Percentiles rank a stretch among this genome's conserved stretches.
Evolutionary conservation across 92 coral and sea anemone species (phyloP).

Genomic region (Anthopleura xanthogrammica): DNA sequence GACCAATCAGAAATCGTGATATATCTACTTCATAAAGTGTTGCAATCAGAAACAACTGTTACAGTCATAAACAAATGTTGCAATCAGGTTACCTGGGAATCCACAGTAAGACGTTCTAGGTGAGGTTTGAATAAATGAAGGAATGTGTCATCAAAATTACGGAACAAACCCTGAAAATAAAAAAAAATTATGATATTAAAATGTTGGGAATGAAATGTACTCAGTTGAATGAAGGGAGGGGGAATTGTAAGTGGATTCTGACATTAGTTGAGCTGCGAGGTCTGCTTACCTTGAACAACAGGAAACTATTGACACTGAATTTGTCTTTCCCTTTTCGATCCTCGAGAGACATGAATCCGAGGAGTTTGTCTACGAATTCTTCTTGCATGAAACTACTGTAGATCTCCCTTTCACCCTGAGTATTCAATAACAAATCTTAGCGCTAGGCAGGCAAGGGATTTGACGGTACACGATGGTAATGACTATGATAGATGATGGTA

Average conservation of each 20-base stretch:
- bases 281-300: constrained; percentile 78
- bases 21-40: background rate
- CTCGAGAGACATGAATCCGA: constrained; percentile 85
- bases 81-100: constrained; percentile 65
- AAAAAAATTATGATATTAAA: background rate
- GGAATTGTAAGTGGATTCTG: background rate
- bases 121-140: constrained; percentile 80
- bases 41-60: background rate
- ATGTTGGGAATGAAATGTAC: background rate
- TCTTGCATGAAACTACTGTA: constrained; percentile 78
- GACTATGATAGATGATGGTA: background rate
- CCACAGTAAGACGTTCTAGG: constrained; percentile 77
- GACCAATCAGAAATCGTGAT: no score
- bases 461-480: background rate
- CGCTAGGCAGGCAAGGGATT: background rate
- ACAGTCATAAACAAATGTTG: background rate
- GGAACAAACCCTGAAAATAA: constrained; percentile 78
- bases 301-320: constrained; percentile 85
- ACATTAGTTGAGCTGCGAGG: background rate
- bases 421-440: background rate
- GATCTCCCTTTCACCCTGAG: constrained; percentile 81
- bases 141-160: constrained; percentile 87
- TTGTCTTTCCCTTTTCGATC: constrained; percentile 98
- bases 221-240: no score
- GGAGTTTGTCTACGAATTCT: constrained; percentile 80